Percentiles rank a stretch among this genome's conserved stretches.
Evolutionary conservation across 2,888 invertebrate genomes (phyloP).

Genomic region (Drosophila pseudotakahashii): DNA sequence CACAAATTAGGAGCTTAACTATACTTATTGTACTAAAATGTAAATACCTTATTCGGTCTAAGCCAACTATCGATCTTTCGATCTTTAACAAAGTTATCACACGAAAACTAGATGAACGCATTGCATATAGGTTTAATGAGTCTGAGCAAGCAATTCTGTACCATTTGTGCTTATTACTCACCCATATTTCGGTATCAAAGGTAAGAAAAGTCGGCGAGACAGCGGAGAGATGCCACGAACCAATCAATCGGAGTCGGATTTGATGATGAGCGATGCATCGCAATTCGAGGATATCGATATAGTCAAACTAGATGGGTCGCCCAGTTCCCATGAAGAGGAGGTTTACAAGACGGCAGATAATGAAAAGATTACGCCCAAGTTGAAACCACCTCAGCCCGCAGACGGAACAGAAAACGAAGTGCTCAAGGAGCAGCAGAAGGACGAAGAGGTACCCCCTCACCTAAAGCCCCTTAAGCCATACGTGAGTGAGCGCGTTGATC

Average conservation of each 20-base stretch:
- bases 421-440: slow-evolving; percentile 47
- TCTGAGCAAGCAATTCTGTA: not conserved
- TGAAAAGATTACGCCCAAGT: not conserved
- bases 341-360: slow-evolving; percentile 78
- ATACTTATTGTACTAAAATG: too few species aligned
- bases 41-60: not conserved
- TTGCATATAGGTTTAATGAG: slow-evolving; percentile 8
- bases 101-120: not conserved
- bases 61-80: not conserved
- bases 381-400: slow-evolving; percentile 13
- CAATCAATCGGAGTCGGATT: slow-evolving; percentile 66
- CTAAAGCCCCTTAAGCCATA: slow-evolving; percentile 66
- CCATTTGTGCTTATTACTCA: slow-evolving; percentile 1
- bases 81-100: not conserved
- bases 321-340: slow-evolving; percentile 70
- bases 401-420: slow-evolving; percentile 65
- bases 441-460: slow-evolving; percentile 15
- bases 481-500: slow-evolving; percentile 71
- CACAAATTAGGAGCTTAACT: too few species aligned
- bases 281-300: slow-evolving; percentile 81
- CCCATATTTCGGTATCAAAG: slow-evolving; percentile 12
- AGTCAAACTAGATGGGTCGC: slow-evolving; percentile 77
- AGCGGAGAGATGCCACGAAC: not conserved
- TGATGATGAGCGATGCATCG: slow-evolving; percentile 82
- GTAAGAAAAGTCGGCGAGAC: not conserved